A percentile compares a stretch with the other conserved stretches of the same genome.
phyloP scores from a whole-genome alignment of 2,113 vertebrate species.

The Microcebus ravelobensis region DNA sequence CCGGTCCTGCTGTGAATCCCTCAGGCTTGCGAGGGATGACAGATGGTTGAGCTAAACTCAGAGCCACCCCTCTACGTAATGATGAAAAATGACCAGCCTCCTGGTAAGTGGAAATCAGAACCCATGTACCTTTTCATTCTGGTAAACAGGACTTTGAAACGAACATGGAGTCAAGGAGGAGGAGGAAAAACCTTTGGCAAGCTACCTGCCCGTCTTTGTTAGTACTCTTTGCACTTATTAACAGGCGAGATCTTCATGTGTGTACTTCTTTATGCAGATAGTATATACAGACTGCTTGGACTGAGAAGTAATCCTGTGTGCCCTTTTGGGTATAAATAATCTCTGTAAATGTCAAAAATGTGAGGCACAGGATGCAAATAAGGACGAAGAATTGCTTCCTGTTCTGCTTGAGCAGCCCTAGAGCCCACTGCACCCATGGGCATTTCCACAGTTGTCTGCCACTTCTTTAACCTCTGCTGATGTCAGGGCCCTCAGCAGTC shows the following conservation, averaged over 20 bases:
- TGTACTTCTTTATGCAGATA: neutral
- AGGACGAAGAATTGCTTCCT: neutral
- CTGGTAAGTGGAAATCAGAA: conserved; percentile 58
- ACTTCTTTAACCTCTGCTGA: neutral
- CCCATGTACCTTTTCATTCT: conserved; percentile 40
- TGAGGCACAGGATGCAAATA: neutral
- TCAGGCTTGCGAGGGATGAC: conserved; percentile 63
- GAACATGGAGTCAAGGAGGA: neutral
- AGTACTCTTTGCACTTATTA: neutral
- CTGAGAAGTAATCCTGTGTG: neutral
- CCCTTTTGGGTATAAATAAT: conserved; percentile 16
- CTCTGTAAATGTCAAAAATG: neutral
- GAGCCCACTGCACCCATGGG: rapidly evolving
- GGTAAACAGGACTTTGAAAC: conserved; percentile 29
- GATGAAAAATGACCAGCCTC: conserved; percentile 72
- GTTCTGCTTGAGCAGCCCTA: neutral
- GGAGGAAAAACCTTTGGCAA: neutral
- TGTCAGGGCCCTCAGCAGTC: neutral
- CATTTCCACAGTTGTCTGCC: neutral
- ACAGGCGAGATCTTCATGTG: neutral
- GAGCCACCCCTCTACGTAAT: conserved; percentile 53
- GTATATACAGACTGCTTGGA: neutral
- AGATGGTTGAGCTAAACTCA: conserved; percentile 69
- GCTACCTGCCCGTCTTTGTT: neutral
- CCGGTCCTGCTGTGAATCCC: conserved; percentile 62